These are phyloP conservation scores for Trachelus troglodyta DNA, from an alignment of 2,888 invertebrate species.

Conservation along the genomic window DNA sequence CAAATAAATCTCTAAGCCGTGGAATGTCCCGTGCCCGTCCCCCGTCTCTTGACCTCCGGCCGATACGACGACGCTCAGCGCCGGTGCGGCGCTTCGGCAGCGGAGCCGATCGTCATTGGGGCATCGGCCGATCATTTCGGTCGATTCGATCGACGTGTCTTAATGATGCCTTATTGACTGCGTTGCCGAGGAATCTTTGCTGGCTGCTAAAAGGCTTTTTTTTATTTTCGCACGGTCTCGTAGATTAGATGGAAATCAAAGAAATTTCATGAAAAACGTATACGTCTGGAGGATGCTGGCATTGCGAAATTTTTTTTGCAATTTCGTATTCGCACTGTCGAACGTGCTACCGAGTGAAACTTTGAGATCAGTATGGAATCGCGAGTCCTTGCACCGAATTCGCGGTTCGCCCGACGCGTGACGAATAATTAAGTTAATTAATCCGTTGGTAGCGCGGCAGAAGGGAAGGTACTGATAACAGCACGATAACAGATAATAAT, in stretches of 20 bases:
- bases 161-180: not conserved
- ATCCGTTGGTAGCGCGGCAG: conserved; percentile 38
- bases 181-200: not conserved
- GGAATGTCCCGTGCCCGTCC: conserved; percentile 28
- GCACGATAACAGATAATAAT: conserved; percentile 40
- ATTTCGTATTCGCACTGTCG: not conserved
- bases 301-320: not conserved
- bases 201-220: not conserved
- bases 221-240: not conserved
- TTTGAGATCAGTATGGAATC: not conserved
- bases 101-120: not conserved
- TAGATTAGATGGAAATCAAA: not conserved
- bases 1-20: conserved; percentile 50
- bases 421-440: conserved; percentile 57
- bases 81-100: conserved; percentile 1
- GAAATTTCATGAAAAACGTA: not conserved
- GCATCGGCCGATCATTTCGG: not conserved
- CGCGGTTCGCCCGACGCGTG: conserved; percentile 34
- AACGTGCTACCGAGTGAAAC: not conserved
- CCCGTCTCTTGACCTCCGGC: conserved; percentile 24
- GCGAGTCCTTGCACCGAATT: not conserved
- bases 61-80: conserved; percentile 12
- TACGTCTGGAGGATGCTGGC: no score
- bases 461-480: conserved; percentile 10
- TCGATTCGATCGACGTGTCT: not conserved